A percentile compares a stretch with the other conserved stretches of the same genome.
phyloP scores from a whole-genome alignment of 1,140 invertebrate genomes.

The Laodelphax striatellus region DNA sequence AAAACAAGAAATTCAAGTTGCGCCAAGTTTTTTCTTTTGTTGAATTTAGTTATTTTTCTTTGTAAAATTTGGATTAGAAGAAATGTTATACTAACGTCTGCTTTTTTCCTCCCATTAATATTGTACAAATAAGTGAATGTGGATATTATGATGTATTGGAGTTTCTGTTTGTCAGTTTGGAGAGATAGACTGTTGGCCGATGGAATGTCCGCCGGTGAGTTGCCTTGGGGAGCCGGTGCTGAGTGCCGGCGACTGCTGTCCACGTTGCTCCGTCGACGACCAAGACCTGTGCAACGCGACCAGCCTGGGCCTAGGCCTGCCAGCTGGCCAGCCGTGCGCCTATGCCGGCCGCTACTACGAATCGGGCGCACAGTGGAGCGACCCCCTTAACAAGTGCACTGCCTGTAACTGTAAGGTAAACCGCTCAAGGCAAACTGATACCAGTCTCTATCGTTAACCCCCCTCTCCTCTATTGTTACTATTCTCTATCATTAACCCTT shows the following conservation, averaged over 20 bases:
- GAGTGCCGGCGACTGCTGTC: constrained; percentile 52
- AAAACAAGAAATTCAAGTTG: too few species aligned
- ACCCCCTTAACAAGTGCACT: constrained; percentile 53
- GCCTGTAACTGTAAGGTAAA: constrained; percentile 68
- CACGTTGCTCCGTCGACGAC: constrained; percentile 52
- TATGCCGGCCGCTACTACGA: constrained; percentile 45
- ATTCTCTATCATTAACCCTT: too few species aligned
- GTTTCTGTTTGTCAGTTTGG: constrained; percentile 54
- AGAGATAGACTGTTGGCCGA: constrained; percentile 79
- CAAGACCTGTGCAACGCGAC: constrained; percentile 28
- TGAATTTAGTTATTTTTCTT: too few species aligned
- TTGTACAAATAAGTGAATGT: too few species aligned
- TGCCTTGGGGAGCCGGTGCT: constrained; percentile 51
- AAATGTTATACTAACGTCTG: too few species aligned
- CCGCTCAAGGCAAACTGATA: not conserved
- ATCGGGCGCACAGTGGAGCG: constrained; percentile 46
- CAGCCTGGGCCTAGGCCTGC: constrained; percentile 1
- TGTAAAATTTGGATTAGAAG: too few species aligned
- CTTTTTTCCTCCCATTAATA: too few species aligned
- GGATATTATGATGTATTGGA: too few species aligned
- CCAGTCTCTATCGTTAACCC: too few species aligned
- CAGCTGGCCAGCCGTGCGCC: constrained; percentile 37
- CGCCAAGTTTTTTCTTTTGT: too few species aligned
- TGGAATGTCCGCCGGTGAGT: constrained; percentile 62
- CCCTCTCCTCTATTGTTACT: too few species aligned